Conservation (phyloP, 2,113 vertebrate species). For the Perca fluviatilis region DNA sequence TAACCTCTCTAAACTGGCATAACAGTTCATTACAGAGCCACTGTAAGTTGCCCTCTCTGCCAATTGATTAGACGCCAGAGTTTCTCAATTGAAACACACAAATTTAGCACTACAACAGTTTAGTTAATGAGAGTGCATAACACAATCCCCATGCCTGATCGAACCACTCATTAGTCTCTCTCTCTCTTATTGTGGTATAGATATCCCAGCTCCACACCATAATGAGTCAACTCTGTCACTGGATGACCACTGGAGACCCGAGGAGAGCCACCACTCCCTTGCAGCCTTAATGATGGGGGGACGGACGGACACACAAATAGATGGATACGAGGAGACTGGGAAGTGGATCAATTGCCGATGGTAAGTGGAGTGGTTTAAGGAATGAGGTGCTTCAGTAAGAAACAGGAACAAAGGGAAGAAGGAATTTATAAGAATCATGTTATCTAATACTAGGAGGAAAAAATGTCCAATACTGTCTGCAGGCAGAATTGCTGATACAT, state of each 20-base stretch:
- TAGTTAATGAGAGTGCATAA: conserved; percentile 52
- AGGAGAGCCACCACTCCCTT: conserved; percentile 23
- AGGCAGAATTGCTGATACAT: conserved; percentile 9
- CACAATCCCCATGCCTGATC: conserved; percentile 36
- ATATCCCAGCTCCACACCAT: conserved; percentile 37
- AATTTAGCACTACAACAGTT: conserved; percentile 47
- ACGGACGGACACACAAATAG: neutral
- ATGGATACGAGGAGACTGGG: neutral
- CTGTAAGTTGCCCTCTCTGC: conserved; percentile 29
- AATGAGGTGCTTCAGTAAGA: conserved; percentile 25
- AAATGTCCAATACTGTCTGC: conserved; percentile 9
- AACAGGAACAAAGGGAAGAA: neutral
- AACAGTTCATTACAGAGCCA: conserved; percentile 53
- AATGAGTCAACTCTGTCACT: conserved; percentile 70
- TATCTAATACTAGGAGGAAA: neutral
- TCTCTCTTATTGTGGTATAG: conserved; percentile 50
- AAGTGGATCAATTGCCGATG: neutral
- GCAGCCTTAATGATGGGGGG: conserved; percentile 30
- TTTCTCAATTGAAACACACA: conserved; percentile 26
- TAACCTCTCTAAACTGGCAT: conserved; percentile 43
- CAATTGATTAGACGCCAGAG: conserved; percentile 54
- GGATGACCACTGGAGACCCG: conserved; percentile 60
- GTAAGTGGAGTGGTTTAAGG: conserved; percentile 1
- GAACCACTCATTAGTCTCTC: conserved; percentile 70
- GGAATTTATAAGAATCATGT: neutral